phyloP scores from a whole-genome alignment of 2,113 vertebrate species.

The Microcebus tavaratra region DNA sequence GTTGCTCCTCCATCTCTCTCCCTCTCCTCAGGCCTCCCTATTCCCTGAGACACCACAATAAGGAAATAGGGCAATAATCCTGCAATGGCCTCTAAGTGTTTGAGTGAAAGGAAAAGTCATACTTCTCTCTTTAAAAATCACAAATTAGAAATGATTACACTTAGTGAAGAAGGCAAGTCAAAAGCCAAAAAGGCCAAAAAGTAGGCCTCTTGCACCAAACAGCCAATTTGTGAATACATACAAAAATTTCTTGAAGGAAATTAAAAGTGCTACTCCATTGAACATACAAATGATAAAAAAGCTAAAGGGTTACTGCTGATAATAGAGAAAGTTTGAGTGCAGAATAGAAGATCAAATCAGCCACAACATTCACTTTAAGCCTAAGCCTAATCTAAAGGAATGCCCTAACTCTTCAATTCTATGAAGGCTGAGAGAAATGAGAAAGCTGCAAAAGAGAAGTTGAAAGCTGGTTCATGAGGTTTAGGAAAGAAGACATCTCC shows the following conservation, averaged over 20 bases:
- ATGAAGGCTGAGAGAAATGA: not conserved
- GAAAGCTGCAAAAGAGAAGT: not conserved
- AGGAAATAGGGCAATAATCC: not conserved
- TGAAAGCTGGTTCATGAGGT: not conserved
- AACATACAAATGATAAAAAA: not conserved
- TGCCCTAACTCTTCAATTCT: not conserved
- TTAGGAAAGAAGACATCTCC: not conserved
- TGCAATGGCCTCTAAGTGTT: not conserved
- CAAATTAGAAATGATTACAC: not conserved
- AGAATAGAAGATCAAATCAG: not conserved
- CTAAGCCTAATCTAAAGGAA: not conserved
- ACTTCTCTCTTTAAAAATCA: not conserved
- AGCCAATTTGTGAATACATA: not conserved
- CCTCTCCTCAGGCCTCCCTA: not conserved
- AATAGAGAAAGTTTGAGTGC: not conserved
- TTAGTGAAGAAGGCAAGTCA: not conserved
- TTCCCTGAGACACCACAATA: not conserved
- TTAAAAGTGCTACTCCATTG: not conserved
- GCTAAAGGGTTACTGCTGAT: not conserved
- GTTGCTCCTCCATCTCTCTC: not conserved
- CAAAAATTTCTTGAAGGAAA: not conserved
- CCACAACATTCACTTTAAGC: not conserved
- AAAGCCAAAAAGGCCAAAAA: not conserved
- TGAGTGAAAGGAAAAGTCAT: not conserved
- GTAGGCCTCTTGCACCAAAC: not conserved